Conservation (phyloP, 2,888 invertebrate species). For the Ochropleura plecta region DNA sequence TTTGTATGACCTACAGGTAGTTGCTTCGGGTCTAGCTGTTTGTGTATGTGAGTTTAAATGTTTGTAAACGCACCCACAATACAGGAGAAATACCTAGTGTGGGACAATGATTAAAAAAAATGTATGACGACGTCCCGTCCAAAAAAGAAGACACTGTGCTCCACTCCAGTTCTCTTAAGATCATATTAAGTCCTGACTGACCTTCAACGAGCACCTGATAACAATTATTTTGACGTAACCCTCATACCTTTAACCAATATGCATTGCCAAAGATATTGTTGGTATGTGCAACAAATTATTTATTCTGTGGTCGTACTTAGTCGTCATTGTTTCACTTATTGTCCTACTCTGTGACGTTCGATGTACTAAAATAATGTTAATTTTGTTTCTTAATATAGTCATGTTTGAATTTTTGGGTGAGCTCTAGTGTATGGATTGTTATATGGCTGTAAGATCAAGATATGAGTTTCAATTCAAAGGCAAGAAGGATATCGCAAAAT, state of each 20-base stretch:
- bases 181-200: background rate
- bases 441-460: constrained; percentile 28
- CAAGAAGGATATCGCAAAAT: background rate
- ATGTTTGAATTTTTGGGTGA: constrained; percentile 42
- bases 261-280: constrained; percentile 63
- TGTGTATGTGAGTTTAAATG: too few species aligned
- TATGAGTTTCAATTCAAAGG: background rate
- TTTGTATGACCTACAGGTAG: too few species aligned
- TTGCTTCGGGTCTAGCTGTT: too few species aligned
- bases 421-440: constrained; percentile 5
- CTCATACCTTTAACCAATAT: constrained; percentile 31
- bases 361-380: constrained; percentile 30
- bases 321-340: constrained; percentile 74
- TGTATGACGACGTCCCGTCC: too few species aligned
- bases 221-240: constrained; percentile 41
- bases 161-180: background rate
- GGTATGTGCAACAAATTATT: constrained; percentile 71
- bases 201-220: background rate
- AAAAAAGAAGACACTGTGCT: too few species aligned
- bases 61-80: too few species aligned
- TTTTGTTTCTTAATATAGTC: constrained; percentile 32
- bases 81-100: too few species aligned
- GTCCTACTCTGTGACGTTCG: constrained; percentile 72
- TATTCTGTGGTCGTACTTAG: constrained; percentile 69
- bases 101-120: too few species aligned